Percentiles rank a stretch among this genome's conserved stretches.
These are phyloP conservation scores for Sepioteuthis lessoniana DNA, from an alignment of 2,888 invertebrate species.

Conservation along the genomic window DNA sequence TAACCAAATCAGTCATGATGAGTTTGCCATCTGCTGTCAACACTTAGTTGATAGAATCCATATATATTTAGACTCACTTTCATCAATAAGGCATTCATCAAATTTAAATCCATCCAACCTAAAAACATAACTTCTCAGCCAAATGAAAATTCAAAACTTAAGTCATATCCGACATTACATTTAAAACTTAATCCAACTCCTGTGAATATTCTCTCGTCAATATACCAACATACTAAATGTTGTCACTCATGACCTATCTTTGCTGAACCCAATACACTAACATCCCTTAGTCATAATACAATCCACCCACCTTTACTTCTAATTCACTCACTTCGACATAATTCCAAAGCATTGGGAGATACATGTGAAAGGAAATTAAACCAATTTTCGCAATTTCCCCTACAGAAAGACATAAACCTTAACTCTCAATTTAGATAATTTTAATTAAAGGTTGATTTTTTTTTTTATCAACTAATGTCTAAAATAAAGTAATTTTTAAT, in stretches of 20 bases:
- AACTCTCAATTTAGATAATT: background rate
- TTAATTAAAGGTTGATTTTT: no score
- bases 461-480: no score
- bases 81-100: background rate
- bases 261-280: background rate
- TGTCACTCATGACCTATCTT: background rate
- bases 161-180: no score
- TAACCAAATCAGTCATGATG: background rate
- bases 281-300: background rate
- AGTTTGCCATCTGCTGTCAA: background rate
- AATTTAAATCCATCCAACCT: background rate
- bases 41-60: background rate
- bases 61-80: background rate
- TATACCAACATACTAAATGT: background rate
- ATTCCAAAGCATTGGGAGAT: background rate
- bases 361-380: background rate
- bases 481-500: no score
- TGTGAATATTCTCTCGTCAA: background rate
- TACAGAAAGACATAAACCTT: background rate
- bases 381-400: background rate
- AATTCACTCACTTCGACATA: background rate
- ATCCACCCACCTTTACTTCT: background rate
- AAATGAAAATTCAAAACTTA: background rate
- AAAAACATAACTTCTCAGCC: background rate
- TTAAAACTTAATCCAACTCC: background rate